Percentiles rank a stretch among this genome's conserved stretches.
phyloP scores from a whole-genome alignment of 2,113 vertebrate genomes.

The Neotoma lepida region DNA sequence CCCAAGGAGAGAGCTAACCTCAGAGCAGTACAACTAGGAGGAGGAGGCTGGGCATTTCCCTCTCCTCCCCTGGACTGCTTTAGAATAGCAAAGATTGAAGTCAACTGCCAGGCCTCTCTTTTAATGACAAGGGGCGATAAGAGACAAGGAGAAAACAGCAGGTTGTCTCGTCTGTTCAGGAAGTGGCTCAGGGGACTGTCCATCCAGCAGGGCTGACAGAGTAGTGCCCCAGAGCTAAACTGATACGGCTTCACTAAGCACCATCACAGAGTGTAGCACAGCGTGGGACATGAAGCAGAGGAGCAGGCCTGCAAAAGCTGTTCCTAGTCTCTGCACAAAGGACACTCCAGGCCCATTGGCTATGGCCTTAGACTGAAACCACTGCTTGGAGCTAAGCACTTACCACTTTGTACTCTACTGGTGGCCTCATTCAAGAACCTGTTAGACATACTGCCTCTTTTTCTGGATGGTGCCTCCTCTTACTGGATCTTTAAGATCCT shows the following conservation, averaged over 20 bases:
- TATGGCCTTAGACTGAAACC: not conserved
- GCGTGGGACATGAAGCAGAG: conserved; percentile 59
- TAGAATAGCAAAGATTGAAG: conserved; percentile 82
- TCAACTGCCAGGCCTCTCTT: conserved; percentile 81
- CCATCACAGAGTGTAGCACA: conserved; percentile 48
- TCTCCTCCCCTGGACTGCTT: conserved; percentile 74
- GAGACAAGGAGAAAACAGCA: conserved; percentile 84
- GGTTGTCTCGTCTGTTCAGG: conserved; percentile 87
- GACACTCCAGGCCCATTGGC: not conserved
- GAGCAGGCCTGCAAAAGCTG: not conserved
- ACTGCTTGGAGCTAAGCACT: not conserved
- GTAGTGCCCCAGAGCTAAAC: conserved; percentile 75
- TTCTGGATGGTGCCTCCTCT: not conserved
- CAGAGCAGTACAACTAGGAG: not conserved
- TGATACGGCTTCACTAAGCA: conserved; percentile 81
- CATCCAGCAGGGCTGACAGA: conserved; percentile 79
- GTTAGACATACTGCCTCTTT: not conserved
- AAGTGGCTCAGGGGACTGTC: conserved; percentile 85
- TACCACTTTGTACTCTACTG: not conserved
- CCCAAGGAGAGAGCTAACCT: conserved; percentile 86
- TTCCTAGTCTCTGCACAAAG: not conserved
- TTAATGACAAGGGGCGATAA: conserved; percentile 86
- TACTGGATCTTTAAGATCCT: not conserved
- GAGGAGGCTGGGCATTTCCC: conserved; percentile 64
- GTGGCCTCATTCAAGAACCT: not conserved